phyloP scores from a whole-genome alignment of 2,113 vertebrate genomes.

The Petrocephalus zakoni region DNA sequence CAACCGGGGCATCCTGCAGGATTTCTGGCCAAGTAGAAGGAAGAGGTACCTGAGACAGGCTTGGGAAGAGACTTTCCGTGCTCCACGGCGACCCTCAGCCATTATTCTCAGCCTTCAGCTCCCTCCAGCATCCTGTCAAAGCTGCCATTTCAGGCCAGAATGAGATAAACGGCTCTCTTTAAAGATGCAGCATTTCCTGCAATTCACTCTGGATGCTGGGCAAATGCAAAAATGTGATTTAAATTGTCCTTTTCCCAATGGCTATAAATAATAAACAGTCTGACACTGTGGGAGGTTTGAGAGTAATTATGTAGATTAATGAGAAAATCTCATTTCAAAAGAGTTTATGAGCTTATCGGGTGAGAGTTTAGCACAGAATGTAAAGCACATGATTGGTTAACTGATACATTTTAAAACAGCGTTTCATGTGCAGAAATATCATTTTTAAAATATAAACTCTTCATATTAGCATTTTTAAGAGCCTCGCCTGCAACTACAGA shows the following conservation, averaged over 20 bases:
- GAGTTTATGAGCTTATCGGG: constrained; percentile 17
- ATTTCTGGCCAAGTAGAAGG: not conserved
- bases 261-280: not conserved
- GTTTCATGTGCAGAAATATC: not conserved
- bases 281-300: constrained; percentile 16
- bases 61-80: not conserved
- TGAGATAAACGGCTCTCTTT: constrained; percentile 7
- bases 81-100: not conserved
- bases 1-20: not conserved
- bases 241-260: constrained; percentile 22
- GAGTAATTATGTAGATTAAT: constrained; percentile 27
- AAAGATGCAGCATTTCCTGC: not conserved
- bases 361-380: constrained; percentile 9
- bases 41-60: not conserved
- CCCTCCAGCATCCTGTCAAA: not conserved
- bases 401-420: not conserved
- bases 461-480: not conserved
- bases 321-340: constrained; percentile 24
- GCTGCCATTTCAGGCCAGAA: not conserved
- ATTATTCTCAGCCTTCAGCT: not conserved
- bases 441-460: not conserved
- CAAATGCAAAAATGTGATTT: constrained; percentile 11
- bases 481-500: not conserved
- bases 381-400: not conserved
- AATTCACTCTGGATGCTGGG: not conserved